A percentile compares a stretch with the other conserved stretches of the same genome.
Evolutionary conservation across 2,888 invertebrate genomes (phyloP).

Genomic region (Octonoba sinensis): DNA sequence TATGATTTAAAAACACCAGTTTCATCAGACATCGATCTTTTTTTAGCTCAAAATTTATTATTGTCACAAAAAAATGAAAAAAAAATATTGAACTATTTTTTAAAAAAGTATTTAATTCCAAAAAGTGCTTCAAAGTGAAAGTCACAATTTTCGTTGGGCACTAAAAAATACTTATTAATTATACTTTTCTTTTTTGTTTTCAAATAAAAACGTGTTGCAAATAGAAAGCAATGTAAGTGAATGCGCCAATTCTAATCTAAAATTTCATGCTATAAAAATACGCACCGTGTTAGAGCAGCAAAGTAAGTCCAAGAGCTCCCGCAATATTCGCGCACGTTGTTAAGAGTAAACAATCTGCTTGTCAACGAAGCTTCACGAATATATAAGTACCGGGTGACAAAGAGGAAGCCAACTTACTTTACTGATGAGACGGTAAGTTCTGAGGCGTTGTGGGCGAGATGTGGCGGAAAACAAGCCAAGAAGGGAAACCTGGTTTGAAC

Average conservation of each 20-base stretch:
- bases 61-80: background rate
- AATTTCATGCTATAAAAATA: background rate
- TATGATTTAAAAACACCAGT: background rate
- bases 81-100: background rate
- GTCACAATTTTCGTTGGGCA: too few species aligned
- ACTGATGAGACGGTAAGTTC: conserved; percentile 11
- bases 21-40: background rate
- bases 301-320: background rate
- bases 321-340: too few species aligned
- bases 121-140: too few species aligned
- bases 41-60: background rate
- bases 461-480: conserved; percentile 18
- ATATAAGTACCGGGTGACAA: too few species aligned
- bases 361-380: too few species aligned
- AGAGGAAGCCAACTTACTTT: background rate
- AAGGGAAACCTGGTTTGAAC: conserved; percentile 21
- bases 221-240: background rate
- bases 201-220: too few species aligned
- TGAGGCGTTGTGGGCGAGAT: conserved; percentile 42
- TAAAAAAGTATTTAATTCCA: background rate
- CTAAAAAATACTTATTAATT: too few species aligned
- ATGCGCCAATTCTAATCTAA: background rate
- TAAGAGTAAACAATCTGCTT: too few species aligned
- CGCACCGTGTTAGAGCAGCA: background rate
- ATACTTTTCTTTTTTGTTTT: too few species aligned